Base-by-base conservation (phyloP, 2,113 vertebrate genomes). In the Ia io region DNA sequence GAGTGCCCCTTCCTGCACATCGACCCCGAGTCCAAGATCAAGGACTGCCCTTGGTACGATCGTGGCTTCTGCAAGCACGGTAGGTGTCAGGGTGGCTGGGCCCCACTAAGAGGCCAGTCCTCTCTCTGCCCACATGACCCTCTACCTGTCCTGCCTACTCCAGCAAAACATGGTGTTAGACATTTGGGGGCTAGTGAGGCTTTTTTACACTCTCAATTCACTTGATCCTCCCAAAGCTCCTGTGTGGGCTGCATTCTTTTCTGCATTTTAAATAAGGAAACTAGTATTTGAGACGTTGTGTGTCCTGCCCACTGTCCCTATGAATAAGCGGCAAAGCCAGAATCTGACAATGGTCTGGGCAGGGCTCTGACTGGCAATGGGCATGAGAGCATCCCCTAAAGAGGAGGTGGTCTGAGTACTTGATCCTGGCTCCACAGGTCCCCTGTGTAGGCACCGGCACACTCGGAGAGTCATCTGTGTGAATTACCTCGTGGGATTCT, bases 1-100 rank as follows among this genome's bases (percentile, higher is more conserved):
- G 99, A 99, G 97, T 99, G 99, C 91, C 99, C 99, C 1, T 99
- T 99, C 97, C 98, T 99, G 91, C 99, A 99, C 98, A 99, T 99
- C 20, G 99, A 99, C 97, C 99, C 99, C 0, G 99, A 99, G 96
- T 99, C 99, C 40, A 99, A 99, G 98, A 99, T 99, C 97, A 99
- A 99, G 98, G 99, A 99, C 97, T 99, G 99, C 96, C 99, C 99
- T 67, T 99, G 99, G 99, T 99, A 99, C 40, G 99, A 99, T 97
- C 98, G 99, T 93, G 99, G 99, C 92, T 99, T 99, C 98, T 99
- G 99, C 96, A 99, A 99, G 97, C 99, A 99, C 0, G 99, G 99
- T 99, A 98, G 73, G 99, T 98, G 37, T 61, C 2, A 0, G 35
- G n/a, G n/a, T 56, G 70, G 35, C 23, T 22, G 17, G 25, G 56